Base-by-base conservation (phyloP, 2,888 invertebrate genomes). In the Calameuta idolon region DNA sequence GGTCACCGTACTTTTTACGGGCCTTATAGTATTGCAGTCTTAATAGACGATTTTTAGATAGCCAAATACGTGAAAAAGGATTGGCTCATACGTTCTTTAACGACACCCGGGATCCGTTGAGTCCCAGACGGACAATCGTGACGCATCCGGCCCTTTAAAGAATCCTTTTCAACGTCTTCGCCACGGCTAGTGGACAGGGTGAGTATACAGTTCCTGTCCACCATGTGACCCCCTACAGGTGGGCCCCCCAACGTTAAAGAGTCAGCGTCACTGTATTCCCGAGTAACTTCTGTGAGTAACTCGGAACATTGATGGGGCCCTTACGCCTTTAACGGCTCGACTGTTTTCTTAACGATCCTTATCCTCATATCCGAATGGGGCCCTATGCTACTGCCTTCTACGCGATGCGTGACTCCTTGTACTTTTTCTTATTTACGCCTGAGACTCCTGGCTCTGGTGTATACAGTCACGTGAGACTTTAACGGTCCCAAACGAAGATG, bases 221-320 rank as follows among this genome's bases (percentile, higher is more conserved):
- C 79, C 73, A 81, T 80, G 80, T 83, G 84, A 78, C 85, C 89
- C 87, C 89, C 87, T 82, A 84, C 88, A 89, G 86, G 89, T 87
- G 87, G 78, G 81, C 81, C 84, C 77, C 33, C 81, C 55, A 55
- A 68, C 34, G 35, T 55, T 34, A 15, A 35, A 78, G 69, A 40
- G 55, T 55, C 55, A 5, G 15, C 23, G 40, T 9, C 40, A 9
- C 23, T 5, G 23, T 55, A 23, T 55, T 55, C 55, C 15, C 23
- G 40, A 40, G 35, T 35, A 35, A 35, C 12, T 35, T 2, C 15
- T 15, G 40, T 15, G 4, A 15, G 40, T 40, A 23, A 40, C 40
- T 2, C 15, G 40, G 40, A 15, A 23, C 40, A 15, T 15, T 1
- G 40, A 15, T 40, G 40, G 15, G 40, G 23, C 23, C 23, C 55